Conservation (phyloP, 1,140 invertebrate genomes). For the Philotrypesis tridentata region DNA sequence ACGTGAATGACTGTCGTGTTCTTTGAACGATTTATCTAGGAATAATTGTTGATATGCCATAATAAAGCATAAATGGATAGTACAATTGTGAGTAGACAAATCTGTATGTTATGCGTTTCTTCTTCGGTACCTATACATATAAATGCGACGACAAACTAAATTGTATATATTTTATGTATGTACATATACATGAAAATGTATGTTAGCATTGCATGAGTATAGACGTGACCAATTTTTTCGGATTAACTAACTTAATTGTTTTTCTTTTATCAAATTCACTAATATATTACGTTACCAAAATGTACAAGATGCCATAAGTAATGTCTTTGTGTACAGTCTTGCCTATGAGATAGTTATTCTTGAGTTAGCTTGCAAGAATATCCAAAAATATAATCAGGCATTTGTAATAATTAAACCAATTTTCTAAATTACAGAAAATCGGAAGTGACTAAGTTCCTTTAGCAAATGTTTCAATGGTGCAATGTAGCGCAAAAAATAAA, state of each 20-base stretch:
- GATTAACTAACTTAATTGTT: too few relatives aligned
- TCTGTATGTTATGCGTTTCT: neutral
- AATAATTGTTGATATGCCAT: neutral
- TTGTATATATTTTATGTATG: neutral
- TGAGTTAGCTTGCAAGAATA: neutral
- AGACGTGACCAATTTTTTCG: too few relatives aligned
- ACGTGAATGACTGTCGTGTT: neutral
- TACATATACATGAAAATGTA: neutral
- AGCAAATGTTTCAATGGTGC: neutral
- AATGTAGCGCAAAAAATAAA: neutral
- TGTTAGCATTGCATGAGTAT: too few relatives aligned
- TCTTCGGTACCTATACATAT: neutral
- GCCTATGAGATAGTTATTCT: neutral
- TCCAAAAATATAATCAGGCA: neutral
- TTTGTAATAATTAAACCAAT: neutral
- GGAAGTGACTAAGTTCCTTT: neutral
- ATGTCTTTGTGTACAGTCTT: neutral
- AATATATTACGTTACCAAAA: slow-evolving; percentile 5
- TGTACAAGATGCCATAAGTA: slow-evolving; percentile 17
- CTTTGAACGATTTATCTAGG: neutral
- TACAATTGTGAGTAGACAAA: neutral
- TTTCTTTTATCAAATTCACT: too few relatives aligned
- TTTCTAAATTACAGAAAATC: neutral
- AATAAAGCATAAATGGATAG: neutral
- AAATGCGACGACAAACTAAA: neutral